Evolutionary conservation across 1,140 invertebrate genomes (phyloP).

Genomic region (Brachionus calyciflorus): DNA sequence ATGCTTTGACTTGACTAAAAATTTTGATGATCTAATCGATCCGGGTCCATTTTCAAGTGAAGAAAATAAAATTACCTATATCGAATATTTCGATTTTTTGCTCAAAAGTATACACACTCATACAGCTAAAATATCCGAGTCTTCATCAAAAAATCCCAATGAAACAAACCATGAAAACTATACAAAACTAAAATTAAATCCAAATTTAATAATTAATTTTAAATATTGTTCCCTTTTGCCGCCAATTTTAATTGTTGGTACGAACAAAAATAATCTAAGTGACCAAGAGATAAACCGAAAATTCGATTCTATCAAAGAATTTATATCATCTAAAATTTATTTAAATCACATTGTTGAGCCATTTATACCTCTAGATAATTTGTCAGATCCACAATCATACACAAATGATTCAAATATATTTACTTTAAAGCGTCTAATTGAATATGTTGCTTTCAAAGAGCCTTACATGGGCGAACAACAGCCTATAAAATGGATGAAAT

Average conservation of each 20-base stretch:
- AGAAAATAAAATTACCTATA: slow-evolving; percentile 49
- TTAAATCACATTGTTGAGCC: slow-evolving; percentile 48
- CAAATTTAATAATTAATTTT: slow-evolving; percentile 46
- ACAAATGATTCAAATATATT: slow-evolving; percentile 49
- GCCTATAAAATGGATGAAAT: slow-evolving; percentile 60
- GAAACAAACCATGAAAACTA: neutral
- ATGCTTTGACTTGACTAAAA: slow-evolving; percentile 60
- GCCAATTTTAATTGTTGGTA: slow-evolving; percentile 60
- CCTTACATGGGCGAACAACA: slow-evolving; percentile 60
- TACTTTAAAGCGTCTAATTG: slow-evolving; percentile 52
- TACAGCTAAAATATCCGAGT: slow-evolving; percentile 50
- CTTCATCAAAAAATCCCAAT: too few relatives aligned
- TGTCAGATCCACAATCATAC: slow-evolving; percentile 34
- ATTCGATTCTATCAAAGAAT: slow-evolving; percentile 53
- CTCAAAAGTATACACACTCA: slow-evolving; percentile 57
- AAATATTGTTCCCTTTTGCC: slow-evolving; percentile 55
- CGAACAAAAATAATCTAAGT: slow-evolving; percentile 55
- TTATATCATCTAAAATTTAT: slow-evolving; percentile 49
- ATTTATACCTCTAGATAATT: slow-evolving; percentile 44
- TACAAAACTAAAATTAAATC: neutral
- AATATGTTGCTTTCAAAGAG: slow-evolving; percentile 54
- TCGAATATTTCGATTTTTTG: slow-evolving; percentile 59
- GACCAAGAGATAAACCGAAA: slow-evolving; percentile 53
- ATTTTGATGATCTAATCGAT: slow-evolving; percentile 51
- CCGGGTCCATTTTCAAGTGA: slow-evolving; percentile 45